Percentiles rank a stretch among this genome's conserved stretches.
phyloP scores from a whole-genome alignment of 30 jellyfish, hydroid and myxozoan genomes.

The Sanderia malayensis region DNA sequence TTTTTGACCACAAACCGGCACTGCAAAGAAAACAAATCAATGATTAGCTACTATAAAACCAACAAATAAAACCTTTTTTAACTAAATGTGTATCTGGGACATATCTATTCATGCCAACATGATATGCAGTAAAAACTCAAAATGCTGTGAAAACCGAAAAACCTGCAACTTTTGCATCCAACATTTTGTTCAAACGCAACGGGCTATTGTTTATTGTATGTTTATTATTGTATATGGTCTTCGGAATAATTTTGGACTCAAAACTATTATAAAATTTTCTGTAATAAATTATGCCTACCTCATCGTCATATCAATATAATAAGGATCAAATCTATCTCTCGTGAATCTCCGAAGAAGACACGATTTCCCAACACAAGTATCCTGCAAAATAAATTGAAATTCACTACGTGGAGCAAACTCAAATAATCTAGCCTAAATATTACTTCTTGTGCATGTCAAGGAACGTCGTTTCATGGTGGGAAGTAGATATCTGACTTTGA shows the following conservation, averaged over 20 bases:
- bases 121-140: background rate
- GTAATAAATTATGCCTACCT: conserved; percentile 40
- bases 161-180: background rate
- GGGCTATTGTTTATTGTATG: no score
- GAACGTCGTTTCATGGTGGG: no score
- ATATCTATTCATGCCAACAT: background rate
- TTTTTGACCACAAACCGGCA: conserved; percentile 88
- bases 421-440: background rate
- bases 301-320: conserved; percentile 75
- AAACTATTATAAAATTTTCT: background rate
- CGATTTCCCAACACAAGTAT: conserved; percentile 98
- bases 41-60: background rate
- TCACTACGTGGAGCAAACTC: background rate
- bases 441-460: background rate
- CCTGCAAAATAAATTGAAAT: conserved; percentile 27
- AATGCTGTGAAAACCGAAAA: background rate
- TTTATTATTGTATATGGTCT: no score
- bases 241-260: background rate
- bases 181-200: no score
- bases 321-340: conserved; percentile 76
- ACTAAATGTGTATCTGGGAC: background rate
- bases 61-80: background rate
- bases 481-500: no score
- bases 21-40: conserved; percentile 21
- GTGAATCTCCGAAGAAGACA: conserved; percentile 92